phyloP scores from a whole-genome alignment of 2,888 invertebrate species.

The Dynastes maya region DNA sequence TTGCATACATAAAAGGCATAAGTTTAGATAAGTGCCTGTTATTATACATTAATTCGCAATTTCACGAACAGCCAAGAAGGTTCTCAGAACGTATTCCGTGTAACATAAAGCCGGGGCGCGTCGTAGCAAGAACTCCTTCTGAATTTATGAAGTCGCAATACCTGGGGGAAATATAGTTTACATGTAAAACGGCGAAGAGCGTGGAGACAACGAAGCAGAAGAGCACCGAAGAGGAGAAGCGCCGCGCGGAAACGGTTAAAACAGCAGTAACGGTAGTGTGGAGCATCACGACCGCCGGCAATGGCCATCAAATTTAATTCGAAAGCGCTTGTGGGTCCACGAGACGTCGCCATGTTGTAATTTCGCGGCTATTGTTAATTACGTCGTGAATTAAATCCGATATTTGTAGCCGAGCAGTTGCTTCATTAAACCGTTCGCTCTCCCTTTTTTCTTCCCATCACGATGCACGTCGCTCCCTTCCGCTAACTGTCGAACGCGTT shows the following conservation, averaged over 20 bases:
- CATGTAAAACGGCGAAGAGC: constrained; percentile 33
- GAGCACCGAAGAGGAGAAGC: constrained; percentile 19
- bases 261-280: constrained; percentile 8
- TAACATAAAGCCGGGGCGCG: not conserved
- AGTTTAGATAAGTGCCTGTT: constrained; percentile 26
- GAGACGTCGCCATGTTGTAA: constrained; percentile 54
- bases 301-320: constrained; percentile 59
- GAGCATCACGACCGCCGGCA: constrained; percentile 41
- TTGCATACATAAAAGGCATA: constrained; percentile 5
- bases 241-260: constrained; percentile 5
- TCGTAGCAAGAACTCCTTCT: constrained; percentile 25
- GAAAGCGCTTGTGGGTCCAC: constrained; percentile 57
- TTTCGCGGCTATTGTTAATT: constrained; percentile 56
- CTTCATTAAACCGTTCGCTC: constrained; percentile 38
- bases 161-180: constrained; percentile 51
- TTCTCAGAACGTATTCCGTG: constrained; percentile 7
- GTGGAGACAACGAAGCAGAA: constrained; percentile 1
- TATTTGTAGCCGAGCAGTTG: constrained; percentile 41
- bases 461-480: constrained; percentile 14
- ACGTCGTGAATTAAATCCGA: constrained; percentile 48
- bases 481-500: constrained; percentile 26
- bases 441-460: constrained; percentile 20
- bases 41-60: constrained; percentile 37
- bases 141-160: constrained; percentile 50
- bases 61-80: constrained; percentile 16